Conservation (phyloP, 2,797 vertebrate genomes). For the Sebastes steindachneri region DNA sequence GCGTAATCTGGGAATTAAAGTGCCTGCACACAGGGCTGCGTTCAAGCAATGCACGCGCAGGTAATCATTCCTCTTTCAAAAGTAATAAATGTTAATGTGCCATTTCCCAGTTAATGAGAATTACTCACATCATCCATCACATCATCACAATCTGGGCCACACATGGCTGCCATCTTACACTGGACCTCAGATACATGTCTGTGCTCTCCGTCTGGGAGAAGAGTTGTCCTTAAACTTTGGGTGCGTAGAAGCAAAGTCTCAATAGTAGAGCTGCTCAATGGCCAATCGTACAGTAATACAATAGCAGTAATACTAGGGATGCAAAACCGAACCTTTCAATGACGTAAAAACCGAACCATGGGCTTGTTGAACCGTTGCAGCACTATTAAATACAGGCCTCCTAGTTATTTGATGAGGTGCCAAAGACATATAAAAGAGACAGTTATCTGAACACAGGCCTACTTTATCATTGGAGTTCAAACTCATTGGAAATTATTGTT, state of each 20-base stretch:
- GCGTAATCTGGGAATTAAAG: constrained; percentile 69
- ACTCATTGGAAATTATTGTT: no score
- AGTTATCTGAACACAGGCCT: no score
- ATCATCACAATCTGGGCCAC: constrained; percentile 72
- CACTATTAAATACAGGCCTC: not conserved
- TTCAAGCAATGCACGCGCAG: constrained; percentile 42
- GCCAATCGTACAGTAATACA: not conserved
- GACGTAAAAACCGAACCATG: not conserved
- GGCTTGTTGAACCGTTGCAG: not conserved
- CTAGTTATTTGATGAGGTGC: not conserved
- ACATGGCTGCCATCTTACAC: constrained; percentile 55
- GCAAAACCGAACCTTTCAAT: not conserved
- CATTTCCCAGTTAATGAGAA: constrained; percentile 73
- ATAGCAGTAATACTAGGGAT: not conserved
- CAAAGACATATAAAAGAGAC: not conserved
- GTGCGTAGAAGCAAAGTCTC: not conserved
- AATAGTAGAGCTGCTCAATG: not conserved
- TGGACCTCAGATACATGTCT: not conserved
- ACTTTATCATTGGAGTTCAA: no score
- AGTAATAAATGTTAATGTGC: constrained; percentile 75
- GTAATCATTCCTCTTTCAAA: constrained; percentile 60
- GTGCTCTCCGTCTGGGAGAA: not conserved
- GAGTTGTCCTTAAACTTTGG: not conserved
- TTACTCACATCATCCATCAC: constrained; percentile 79
- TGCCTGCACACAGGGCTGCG: constrained; percentile 38